These are phyloP conservation scores for Miichthys miiuy DNA, from an alignment of 2,797 vertebrate genomes.

Conservation along the genomic window DNA sequence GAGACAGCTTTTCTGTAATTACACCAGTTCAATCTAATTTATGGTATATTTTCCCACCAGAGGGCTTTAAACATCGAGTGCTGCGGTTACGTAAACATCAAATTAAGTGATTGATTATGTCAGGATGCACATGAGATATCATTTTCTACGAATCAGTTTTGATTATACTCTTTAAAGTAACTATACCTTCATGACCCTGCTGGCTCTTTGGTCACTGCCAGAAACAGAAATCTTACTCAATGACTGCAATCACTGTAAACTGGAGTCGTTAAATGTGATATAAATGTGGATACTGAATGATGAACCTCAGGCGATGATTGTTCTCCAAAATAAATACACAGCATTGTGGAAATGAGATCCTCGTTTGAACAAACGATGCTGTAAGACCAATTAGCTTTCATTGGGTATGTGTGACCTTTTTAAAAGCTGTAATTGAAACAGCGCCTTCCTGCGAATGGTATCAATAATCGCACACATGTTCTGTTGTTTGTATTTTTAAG, in stretches of 20 bases:
- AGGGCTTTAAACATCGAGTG: background rate
- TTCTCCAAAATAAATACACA: constrained; percentile 1
- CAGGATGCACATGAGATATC: background rate
- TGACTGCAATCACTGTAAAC: background rate
- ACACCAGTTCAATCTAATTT: background rate
- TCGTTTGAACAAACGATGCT: constrained; percentile 24
- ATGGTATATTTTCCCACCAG: background rate
- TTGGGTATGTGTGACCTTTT: constrained; percentile 40
- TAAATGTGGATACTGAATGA: background rate
- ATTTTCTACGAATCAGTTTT: background rate
- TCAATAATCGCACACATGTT: constrained; percentile 58
- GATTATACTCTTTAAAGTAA: background rate
- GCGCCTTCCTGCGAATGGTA: constrained; percentile 35
- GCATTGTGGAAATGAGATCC: constrained; percentile 24
- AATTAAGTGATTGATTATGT: background rate
- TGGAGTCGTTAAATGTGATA: background rate
- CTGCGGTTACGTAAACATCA: background rate
- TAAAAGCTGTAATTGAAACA: constrained; percentile 37
- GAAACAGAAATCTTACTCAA: background rate
- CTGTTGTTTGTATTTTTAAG: constrained; percentile 16
- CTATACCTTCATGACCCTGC: background rate
- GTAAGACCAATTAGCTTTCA: constrained; percentile 35
- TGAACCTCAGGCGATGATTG: constrained; percentile 26
- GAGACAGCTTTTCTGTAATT: background rate
- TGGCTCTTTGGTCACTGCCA: background rate